These are phyloP conservation scores for Metacarcinus magister DNA, from an alignment of 2,888 invertebrate genomes.

Conservation along the genomic window DNA sequence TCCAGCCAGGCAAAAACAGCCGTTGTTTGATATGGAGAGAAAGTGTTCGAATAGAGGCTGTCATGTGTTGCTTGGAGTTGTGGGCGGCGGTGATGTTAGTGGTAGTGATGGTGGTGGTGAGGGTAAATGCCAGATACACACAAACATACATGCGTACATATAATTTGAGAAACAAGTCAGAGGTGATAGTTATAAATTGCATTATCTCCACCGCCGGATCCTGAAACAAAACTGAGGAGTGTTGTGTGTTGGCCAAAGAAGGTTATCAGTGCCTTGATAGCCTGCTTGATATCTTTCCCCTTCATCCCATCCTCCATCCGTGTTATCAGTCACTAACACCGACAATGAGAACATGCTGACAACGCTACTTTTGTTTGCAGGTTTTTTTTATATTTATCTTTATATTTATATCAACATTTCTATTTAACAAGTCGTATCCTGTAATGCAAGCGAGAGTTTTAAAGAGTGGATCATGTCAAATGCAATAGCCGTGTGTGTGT, in stretches of 20 bases:
- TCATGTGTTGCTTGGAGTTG: not conserved
- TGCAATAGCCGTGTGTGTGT: not conserved
- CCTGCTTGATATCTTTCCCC: not conserved
- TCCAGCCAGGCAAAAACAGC: not conserved
- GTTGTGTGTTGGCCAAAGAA: too few relatives aligned
- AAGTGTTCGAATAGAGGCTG: not conserved
- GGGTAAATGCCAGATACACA: not conserved
- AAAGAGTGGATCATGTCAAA: too few relatives aligned
- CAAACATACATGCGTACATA: too few relatives aligned
- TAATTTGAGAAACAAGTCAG: too few relatives aligned
- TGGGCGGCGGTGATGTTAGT: not conserved
- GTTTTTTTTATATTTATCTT: too few relatives aligned
- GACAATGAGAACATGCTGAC: too few relatives aligned
- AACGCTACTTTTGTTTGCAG: too few relatives aligned
- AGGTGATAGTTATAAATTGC: too few relatives aligned
- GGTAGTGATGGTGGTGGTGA: not conserved
- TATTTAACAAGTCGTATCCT: too few relatives aligned
- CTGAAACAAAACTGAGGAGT: not conserved
- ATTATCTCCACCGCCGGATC: not conserved
- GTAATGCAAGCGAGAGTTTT: too few relatives aligned
- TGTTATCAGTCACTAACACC: not conserved
- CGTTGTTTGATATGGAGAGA: slow-evolving; percentile 21
- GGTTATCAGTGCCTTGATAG: not conserved
- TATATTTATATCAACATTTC: too few relatives aligned
- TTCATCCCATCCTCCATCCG: not conserved